Conservation (phyloP, 2,797 vertebrate species). For the Sylvilagus floridanus region DNA sequence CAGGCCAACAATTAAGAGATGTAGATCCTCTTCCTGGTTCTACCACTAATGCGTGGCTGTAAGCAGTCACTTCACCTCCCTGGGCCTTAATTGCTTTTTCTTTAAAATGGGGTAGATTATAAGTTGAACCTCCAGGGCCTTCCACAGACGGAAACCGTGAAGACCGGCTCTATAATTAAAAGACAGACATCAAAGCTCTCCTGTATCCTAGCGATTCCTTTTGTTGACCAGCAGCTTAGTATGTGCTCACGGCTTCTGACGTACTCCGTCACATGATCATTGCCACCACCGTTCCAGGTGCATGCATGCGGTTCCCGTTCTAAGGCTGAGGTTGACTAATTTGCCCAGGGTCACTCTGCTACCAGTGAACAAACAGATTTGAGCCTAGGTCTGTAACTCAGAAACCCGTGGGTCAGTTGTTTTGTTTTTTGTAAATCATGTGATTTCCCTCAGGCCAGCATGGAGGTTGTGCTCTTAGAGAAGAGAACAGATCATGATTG, state of each 20-base stretch:
- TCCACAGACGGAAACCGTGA: background rate
- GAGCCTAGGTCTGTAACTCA: background rate
- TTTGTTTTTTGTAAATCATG: background rate
- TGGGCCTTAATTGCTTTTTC: constrained; percentile 22
- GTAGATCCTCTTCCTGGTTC: background rate
- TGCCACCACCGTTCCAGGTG: background rate
- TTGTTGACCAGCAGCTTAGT: background rate
- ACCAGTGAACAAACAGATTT: background rate
- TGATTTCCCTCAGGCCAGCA: background rate
- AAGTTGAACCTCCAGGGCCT: background rate
- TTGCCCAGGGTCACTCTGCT: background rate
- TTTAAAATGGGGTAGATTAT: background rate
- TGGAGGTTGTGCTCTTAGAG: background rate
- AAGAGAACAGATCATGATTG: background rate
- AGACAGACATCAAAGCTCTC: background rate
- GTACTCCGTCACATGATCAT: background rate
- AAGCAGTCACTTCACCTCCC: background rate
- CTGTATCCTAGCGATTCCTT: background rate
- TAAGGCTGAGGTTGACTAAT: background rate
- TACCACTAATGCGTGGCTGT: background rate
- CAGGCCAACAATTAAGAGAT: constrained; percentile 1
- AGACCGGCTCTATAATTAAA: constrained; percentile 28
- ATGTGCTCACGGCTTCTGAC: background rate
- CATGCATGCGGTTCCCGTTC: background rate
- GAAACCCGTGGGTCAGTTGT: background rate